These are phyloP conservation scores for Grallaria varia DNA, from an alignment of 2,113 vertebrate genomes.

Conservation along the genomic window DNA sequence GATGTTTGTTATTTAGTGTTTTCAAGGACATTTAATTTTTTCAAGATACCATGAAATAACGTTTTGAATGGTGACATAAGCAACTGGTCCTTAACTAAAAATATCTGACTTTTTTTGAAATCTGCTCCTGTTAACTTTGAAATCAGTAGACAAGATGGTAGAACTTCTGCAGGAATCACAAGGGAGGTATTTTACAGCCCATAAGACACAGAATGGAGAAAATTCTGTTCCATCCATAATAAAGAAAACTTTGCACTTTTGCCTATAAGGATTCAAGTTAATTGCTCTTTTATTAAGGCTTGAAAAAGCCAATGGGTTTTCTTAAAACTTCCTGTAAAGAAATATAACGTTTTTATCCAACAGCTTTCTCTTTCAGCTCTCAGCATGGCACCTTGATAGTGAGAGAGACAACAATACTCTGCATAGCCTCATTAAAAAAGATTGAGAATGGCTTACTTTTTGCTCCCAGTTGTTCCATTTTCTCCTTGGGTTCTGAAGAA, in stretches of 20 bases:
- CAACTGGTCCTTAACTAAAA: background rate
- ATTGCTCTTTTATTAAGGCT: background rate
- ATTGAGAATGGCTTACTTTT: background rate
- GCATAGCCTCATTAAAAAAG: background rate
- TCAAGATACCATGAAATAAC: background rate
- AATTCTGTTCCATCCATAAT: background rate
- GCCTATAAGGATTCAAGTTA: background rate
- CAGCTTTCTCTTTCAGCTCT: background rate
- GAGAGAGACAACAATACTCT: background rate
- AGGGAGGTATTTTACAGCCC: background rate
- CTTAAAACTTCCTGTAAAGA: background rate
- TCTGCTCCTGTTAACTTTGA: background rate
- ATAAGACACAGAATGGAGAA: background rate
- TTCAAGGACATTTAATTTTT: background rate
- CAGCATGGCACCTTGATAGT: background rate
- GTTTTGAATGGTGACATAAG: background rate
- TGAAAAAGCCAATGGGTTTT: background rate
- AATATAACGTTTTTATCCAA: background rate
- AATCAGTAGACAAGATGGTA: background rate
- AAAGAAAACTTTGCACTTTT: background rate
- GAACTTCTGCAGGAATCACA: background rate
- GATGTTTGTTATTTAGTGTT: fast-evolving
- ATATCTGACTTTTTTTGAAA: background rate
- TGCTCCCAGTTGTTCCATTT: background rate
- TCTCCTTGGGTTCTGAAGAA: background rate